Evolutionary conservation across 2,888 invertebrate species (phyloP).

Genomic region (Cataglyphis cursor): DNA sequence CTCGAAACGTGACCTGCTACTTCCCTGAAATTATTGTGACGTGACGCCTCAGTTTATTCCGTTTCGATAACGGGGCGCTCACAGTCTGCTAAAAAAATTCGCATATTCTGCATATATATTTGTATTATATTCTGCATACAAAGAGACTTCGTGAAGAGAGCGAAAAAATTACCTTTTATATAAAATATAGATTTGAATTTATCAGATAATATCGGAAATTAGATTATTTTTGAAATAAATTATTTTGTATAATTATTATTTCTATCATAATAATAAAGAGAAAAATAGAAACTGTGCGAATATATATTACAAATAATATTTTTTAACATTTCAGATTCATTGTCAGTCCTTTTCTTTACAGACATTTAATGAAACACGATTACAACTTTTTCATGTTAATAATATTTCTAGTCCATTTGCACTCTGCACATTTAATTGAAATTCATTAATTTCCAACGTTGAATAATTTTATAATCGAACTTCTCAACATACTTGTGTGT

Average conservation of each 20-base stretch:
- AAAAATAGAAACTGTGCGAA: background rate
- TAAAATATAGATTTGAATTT: background rate
- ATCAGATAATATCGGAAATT: background rate
- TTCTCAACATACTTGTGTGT: background rate
- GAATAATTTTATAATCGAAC: background rate
- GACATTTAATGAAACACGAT: background rate
- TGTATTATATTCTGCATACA: background rate
- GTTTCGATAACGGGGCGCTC: background rate
- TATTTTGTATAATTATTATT: background rate
- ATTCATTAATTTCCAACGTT: background rate
- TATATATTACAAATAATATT: background rate
- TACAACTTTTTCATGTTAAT: background rate
- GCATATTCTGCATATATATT: background rate
- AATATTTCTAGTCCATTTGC: background rate
- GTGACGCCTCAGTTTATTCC: background rate
- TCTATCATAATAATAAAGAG: background rate
- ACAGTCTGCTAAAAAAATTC: background rate
- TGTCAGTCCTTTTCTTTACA: background rate
- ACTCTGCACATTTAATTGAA: background rate
- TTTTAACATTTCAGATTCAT: background rate
- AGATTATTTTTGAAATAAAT: background rate
- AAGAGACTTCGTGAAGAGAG: background rate
- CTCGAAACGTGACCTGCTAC: slow-evolving; percentile 2
- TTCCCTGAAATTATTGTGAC: background rate
- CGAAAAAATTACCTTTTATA: background rate